phyloP scores from a whole-genome alignment of 92 coral and sea anemone genomes.

The Ricordea florida region DNA sequence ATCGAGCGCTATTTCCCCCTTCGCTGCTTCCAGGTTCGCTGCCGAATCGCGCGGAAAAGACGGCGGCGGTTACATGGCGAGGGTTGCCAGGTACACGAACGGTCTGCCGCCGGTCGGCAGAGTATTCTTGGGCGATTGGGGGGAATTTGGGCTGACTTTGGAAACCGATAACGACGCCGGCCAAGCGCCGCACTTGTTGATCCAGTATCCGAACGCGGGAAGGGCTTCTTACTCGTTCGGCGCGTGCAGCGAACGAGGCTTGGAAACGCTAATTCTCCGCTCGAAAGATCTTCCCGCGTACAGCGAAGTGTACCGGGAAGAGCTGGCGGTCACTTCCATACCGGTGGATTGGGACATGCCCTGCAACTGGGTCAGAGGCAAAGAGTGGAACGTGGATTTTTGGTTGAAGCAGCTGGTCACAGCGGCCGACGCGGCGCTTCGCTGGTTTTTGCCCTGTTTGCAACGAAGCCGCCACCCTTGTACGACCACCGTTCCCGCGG shows the following conservation, averaged over 20 bases:
- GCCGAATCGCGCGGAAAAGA: background rate
- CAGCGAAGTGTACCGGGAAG: background rate
- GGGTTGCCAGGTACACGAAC: background rate
- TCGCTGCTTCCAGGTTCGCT: background rate
- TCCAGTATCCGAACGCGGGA: background rate
- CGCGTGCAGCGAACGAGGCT: background rate
- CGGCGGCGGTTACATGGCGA: background rate
- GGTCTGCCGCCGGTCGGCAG: background rate
- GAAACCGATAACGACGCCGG: too few relatives aligned
- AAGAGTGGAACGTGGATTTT: background rate
- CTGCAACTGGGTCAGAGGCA: background rate
- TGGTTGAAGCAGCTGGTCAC: background rate
- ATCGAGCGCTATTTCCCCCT: too few relatives aligned
- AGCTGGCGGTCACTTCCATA: background rate
- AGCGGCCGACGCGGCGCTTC: background rate
- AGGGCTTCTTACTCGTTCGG: background rate
- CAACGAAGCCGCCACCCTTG: background rate
- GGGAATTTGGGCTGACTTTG: background rate
- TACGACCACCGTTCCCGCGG: too few relatives aligned
- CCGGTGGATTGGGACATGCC: conserved; percentile 1
- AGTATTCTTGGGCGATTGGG: background rate
- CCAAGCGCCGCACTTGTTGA: background rate
- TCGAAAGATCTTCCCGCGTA: background rate
- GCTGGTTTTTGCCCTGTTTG: background rate
- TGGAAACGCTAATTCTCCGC: background rate